These are phyloP conservation scores for Polydrusus pterygomalis DNA, from an alignment of 2,888 invertebrate species.

Conservation along the genomic window DNA sequence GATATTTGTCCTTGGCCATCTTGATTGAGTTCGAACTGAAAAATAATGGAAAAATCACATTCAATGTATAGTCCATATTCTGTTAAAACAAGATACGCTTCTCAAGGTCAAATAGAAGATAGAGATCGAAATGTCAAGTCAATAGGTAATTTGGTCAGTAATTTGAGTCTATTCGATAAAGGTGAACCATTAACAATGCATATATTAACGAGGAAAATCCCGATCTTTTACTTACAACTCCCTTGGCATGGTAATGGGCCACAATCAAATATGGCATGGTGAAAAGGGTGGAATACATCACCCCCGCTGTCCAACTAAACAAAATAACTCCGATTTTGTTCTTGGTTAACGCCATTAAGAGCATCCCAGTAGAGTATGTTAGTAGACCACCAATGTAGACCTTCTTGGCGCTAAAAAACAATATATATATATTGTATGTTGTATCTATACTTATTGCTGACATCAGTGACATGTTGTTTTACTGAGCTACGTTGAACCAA, in stretches of 20 bases:
- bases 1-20: conserved; percentile 76
- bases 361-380: conserved; percentile 92
- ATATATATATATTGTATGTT: too few relatives aligned
- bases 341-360: conserved; percentile 86
- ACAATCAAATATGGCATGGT: conserved; percentile 97
- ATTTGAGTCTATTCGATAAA: too few relatives aligned
- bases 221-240: conserved; percentile 81
- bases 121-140: too few relatives aligned
- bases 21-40: conserved; percentile 77
- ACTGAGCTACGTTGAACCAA: too few relatives aligned
- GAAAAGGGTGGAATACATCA: conserved; percentile 98
- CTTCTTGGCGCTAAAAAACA: conserved; percentile 82
- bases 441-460: too few relatives aligned
- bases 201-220: too few relatives aligned
- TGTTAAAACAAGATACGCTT: too few relatives aligned
- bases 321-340: conserved; percentile 87
- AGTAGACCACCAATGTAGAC: conserved; percentile 93
- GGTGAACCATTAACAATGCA: too few relatives aligned
- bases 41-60: conserved; percentile 37
- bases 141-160: too few relatives aligned
- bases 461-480: too few relatives aligned
- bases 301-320: conserved; percentile 95
- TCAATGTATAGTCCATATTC: too few relatives aligned
- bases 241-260: conserved; percentile 95
- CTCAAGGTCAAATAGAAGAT: too few relatives aligned